These are phyloP conservation scores for Pentamera pediparva DNA, from an alignment of 53 echinoderm and acorn worm genomes.

Conservation along the genomic window DNA sequence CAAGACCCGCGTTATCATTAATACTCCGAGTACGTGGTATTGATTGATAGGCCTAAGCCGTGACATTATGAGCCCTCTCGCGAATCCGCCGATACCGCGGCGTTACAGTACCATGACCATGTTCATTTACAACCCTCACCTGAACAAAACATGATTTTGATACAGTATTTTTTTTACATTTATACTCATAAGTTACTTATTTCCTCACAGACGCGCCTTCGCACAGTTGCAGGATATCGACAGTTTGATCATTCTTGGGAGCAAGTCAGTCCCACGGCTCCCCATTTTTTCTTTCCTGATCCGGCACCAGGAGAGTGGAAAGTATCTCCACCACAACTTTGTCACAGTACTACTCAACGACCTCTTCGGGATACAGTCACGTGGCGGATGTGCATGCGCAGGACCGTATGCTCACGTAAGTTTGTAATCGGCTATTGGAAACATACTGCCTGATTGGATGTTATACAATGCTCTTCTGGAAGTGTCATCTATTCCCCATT, in stretches of 20 bases:
- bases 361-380: conserved; percentile 88
- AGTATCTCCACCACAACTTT: conserved; percentile 90
- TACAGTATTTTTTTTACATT: neutral
- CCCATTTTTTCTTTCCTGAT: conserved; percentile 94
- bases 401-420: conserved; percentile 90
- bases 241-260: conserved; percentile 79
- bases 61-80: no score
- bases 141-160: neutral
- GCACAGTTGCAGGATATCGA: conserved; percentile 68
- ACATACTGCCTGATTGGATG: neutral
- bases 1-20: no score
- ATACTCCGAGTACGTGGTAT: no score
- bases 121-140: neutral
- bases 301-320: conserved; percentile 67
- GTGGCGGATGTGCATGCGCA: conserved; percentile 95
- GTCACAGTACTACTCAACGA: conserved; percentile 83
- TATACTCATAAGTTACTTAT: neutral
- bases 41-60: no score
- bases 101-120: neutral
- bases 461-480: no score
- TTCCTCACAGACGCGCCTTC: conserved; percentile 62
- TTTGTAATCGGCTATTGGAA: neutral
- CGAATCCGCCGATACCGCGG: no score
- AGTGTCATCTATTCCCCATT: no score
- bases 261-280: conserved; percentile 57